Conservation (phyloP, 2,797 vertebrate species). For the Ctenopoma kingsleyae region DNA sequence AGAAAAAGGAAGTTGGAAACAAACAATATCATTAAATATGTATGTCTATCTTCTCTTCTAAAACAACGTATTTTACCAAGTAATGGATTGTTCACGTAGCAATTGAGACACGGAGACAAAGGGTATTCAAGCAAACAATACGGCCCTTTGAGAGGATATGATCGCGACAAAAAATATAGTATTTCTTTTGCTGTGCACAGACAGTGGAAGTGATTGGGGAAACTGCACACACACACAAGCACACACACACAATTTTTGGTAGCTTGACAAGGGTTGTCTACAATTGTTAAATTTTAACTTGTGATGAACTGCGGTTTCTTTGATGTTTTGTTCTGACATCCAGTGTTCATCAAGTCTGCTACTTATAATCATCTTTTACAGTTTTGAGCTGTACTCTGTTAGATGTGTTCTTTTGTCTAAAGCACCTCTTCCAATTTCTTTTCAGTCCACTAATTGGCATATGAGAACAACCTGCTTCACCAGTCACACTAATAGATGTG, state of each 20-base stretch:
- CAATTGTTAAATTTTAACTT: slow-evolving; percentile 19
- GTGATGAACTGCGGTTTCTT: slow-evolving; percentile 4
- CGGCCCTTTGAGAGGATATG: slow-evolving; percentile 72
- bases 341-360: slow-evolving; percentile 28
- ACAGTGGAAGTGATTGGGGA: slow-evolving; percentile 2
- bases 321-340: slow-evolving; percentile 42
- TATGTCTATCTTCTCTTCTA: slow-evolving; percentile 80
- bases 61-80: slow-evolving; percentile 82
- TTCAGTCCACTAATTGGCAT: slow-evolving; percentile 39
- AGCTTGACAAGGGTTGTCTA: slow-evolving; percentile 18
- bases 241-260: neutral
- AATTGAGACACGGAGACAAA: slow-evolving; percentile 67
- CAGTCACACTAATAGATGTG: slow-evolving; percentile 39
- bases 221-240: slow-evolving; percentile 5
- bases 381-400: slow-evolving; percentile 8
- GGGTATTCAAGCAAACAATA: slow-evolving; percentile 70
- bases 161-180: slow-evolving; percentile 47
- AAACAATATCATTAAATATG: slow-evolving; percentile 87
- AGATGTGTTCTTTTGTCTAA: slow-evolving; percentile 35
- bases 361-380: slow-evolving; percentile 31
- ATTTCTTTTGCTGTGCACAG: slow-evolving; percentile 14
- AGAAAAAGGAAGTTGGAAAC: slow-evolving; percentile 67
- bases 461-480: slow-evolving; percentile 40
- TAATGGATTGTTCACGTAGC: slow-evolving; percentile 80
- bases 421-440: slow-evolving; percentile 31